A percentile compares a stretch with the other conserved stretches of the same genome.
phyloP scores from a whole-genome alignment of 1,140 invertebrate species.

The Hycleus phaleratus region DNA sequence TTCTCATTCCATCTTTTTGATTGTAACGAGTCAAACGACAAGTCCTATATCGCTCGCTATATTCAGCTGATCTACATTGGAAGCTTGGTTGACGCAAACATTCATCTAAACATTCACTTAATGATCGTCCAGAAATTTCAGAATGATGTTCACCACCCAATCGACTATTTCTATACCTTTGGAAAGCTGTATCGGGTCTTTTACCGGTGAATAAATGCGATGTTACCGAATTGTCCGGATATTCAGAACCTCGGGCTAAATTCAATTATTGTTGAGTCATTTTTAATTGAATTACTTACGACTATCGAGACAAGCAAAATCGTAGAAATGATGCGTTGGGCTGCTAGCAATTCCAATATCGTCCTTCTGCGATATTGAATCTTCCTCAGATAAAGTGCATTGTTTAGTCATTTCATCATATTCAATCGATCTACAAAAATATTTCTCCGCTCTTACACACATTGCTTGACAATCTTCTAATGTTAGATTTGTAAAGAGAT shows the following conservation, averaged over 20 bases:
- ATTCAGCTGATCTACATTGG: slow-evolving; percentile 79
- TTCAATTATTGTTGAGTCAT: slow-evolving; percentile 7
- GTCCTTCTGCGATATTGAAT: slow-evolving; percentile 78
- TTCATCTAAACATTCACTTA: slow-evolving; percentile 83
- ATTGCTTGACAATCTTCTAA: slow-evolving; percentile 66
- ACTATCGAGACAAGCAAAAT: slow-evolving; percentile 77
- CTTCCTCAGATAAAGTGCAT: slow-evolving; percentile 81
- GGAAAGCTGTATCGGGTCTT: slow-evolving; percentile 79
- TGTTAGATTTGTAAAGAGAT: slow-evolving; percentile 76
- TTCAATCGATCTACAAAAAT: slow-evolving; percentile 84
- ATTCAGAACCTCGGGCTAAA: slow-evolving; percentile 68
- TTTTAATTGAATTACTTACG: slow-evolving; percentile 53
- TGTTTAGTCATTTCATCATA: slow-evolving; percentile 78
- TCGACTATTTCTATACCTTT: slow-evolving; percentile 76
- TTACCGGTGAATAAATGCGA: slow-evolving; percentile 73
- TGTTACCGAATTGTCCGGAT: slow-evolving; percentile 72
- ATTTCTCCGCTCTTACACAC: slow-evolving; percentile 47
- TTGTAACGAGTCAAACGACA: slow-evolving; percentile 80
- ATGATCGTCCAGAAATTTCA: slow-evolving; percentile 74
- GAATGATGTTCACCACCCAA: slow-evolving; percentile 81
- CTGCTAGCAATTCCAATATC: slow-evolving; percentile 73
- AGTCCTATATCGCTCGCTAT: slow-evolving; percentile 73
- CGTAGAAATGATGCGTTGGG: slow-evolving; percentile 75
- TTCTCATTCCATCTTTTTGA: slow-evolving; percentile 77
- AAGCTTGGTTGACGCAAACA: slow-evolving; percentile 81